Conservation (phyloP, 2,888 invertebrate species). For the Drosophila crucigera region DNA sequence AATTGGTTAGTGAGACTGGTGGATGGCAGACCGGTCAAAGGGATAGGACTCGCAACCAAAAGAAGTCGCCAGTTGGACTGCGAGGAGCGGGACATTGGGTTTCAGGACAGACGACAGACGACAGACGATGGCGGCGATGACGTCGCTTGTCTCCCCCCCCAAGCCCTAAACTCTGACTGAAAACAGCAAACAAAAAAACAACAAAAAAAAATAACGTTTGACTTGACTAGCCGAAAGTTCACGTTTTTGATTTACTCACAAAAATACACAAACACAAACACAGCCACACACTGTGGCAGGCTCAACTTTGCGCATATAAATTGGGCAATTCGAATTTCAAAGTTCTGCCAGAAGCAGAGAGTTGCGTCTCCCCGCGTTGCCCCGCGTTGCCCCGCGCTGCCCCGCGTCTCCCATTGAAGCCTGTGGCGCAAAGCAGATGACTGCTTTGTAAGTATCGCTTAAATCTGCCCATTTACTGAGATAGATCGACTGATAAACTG, state of each 20-base stretch:
- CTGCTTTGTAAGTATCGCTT: constrained; percentile 32
- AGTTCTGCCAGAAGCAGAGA: constrained; percentile 40
- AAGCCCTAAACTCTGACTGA: neutral
- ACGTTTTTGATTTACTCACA: constrained; percentile 73
- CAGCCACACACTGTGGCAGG: constrained; percentile 22
- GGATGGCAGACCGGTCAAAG: constrained; percentile 41
- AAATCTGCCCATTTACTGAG: constrained; percentile 47
- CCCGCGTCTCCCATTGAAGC: neutral
- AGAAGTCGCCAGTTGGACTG: constrained; percentile 39
- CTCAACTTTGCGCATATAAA: constrained; percentile 74
- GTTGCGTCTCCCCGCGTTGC: neutral
- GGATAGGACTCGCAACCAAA: constrained; percentile 58
- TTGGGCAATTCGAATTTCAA: constrained; percentile 58
- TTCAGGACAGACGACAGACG: constrained; percentile 51
- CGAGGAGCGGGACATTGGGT: constrained; percentile 1
- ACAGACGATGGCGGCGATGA: constrained; percentile 56
- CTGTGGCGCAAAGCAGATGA: constrained; percentile 5
- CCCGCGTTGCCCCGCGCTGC: neutral
- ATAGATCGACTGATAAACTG: constrained; percentile 18
- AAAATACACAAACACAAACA: constrained; percentile 26
- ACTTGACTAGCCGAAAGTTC: constrained; percentile 66
- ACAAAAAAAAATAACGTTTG: constrained; percentile 42
- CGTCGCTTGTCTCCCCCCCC: constrained; percentile 35
- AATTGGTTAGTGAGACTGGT: neutral
- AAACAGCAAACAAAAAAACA: constrained; percentile 6